Evolutionary conservation across 2,888 invertebrate genomes (phyloP).

Genomic region (Dasypolia templi): DNA sequence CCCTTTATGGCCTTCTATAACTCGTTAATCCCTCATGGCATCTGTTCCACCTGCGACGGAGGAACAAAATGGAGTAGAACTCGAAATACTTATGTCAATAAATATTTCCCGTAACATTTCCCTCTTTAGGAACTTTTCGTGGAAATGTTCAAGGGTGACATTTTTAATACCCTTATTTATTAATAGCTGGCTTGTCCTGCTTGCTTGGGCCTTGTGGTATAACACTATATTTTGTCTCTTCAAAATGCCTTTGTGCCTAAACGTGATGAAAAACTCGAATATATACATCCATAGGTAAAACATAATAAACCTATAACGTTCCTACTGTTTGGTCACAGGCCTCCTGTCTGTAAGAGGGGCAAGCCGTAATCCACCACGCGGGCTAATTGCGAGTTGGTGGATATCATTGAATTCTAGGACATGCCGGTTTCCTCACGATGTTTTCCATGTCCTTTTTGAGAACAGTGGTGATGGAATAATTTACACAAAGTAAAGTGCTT

Average conservation of each 20-base stretch:
- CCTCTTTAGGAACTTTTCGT: conserved; percentile 21
- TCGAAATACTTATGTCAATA: conserved; percentile 52
- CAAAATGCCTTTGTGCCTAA: background rate
- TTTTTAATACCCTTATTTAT: conserved; percentile 31
- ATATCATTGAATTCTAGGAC: too few relatives aligned
- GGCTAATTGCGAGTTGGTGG: too few relatives aligned
- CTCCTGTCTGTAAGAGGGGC: too few relatives aligned
- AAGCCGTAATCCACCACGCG: too few relatives aligned
- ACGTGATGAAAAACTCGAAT: too few relatives aligned
- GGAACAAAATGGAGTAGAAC: conserved; percentile 39
- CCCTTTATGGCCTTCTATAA: conserved; percentile 36
- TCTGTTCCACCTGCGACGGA: conserved; percentile 36
- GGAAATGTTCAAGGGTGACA: conserved; percentile 11
- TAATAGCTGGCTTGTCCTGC: background rate
- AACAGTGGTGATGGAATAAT: too few relatives aligned
- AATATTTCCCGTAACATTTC: conserved; percentile 37
- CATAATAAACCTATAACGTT: too few relatives aligned
- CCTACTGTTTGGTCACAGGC: too few relatives aligned
- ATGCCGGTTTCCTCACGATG: too few relatives aligned
- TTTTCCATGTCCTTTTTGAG: too few relatives aligned
- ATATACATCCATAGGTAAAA: too few relatives aligned
- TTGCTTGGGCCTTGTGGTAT: background rate
- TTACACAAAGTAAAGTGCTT: too few relatives aligned
- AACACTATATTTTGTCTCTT: background rate
- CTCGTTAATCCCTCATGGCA: conserved; percentile 48